These are phyloP conservation scores for Echinarachnius parma DNA, from an alignment of 53 echinoderm and acorn worm genomes.

Conservation along the genomic window DNA sequence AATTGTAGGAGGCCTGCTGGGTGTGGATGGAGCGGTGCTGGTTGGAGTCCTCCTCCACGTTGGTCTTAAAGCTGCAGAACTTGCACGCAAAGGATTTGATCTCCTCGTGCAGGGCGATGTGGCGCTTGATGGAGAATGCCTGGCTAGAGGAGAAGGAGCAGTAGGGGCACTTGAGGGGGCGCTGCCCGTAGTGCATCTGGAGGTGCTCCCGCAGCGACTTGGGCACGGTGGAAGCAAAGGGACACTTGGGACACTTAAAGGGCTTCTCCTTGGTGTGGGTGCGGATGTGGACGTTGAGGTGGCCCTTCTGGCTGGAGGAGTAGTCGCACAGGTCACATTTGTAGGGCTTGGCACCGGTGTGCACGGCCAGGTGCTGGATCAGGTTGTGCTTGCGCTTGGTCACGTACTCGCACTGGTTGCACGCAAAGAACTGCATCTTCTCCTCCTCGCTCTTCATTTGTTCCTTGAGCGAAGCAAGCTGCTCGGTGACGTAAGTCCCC, in stretches of 20 bases:
- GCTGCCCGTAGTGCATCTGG: conserved; percentile 79
- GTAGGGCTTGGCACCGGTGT: conserved; percentile 78
- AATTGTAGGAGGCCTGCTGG: conserved; percentile 48
- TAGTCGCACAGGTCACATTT: conserved; percentile 85
- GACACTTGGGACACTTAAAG: conserved; percentile 82
- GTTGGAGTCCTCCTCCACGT: conserved; percentile 58
- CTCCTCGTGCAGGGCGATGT: conserved; percentile 70
- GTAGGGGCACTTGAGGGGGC: conserved; percentile 77
- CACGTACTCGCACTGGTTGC: conserved; percentile 69
- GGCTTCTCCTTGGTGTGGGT: conserved; percentile 85
- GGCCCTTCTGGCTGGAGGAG: conserved; percentile 81
- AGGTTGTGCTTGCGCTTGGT: conserved; percentile 77
- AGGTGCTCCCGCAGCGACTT: conserved; percentile 85
- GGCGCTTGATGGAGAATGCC: conserved; percentile 78
- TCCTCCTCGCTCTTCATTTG: conserved; percentile 65
- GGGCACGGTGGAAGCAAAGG: conserved; percentile 82
- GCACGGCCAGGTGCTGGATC: conserved; percentile 72
- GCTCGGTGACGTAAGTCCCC: conserved; percentile 51
- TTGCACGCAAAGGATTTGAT: conserved; percentile 56
- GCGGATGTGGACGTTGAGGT: conserved; percentile 83
- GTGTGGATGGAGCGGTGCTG: conserved; percentile 64
- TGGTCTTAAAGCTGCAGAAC: conserved; percentile 61
- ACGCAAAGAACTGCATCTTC: conserved; percentile 62
- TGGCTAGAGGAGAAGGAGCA: conserved; percentile 85
- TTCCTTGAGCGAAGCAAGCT: conserved; percentile 49